These are phyloP conservation scores for Enteromius thamalakanensis DNA, from an alignment of 2,797 vertebrate species.

Conservation along the genomic window DNA sequence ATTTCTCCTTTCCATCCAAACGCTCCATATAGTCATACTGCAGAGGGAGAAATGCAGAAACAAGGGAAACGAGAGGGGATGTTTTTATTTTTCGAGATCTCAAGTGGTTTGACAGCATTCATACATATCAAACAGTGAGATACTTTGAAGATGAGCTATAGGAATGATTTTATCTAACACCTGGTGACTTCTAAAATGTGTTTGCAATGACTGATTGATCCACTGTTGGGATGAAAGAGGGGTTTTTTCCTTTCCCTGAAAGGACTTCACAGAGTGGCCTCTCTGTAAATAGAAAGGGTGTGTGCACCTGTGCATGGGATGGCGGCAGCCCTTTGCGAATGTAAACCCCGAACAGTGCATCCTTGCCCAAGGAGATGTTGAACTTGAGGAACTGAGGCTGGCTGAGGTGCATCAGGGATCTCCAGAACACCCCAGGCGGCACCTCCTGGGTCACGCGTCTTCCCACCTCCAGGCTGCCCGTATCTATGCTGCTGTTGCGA, in stretches of 20 bases:
- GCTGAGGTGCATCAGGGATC: conserved; percentile 84
- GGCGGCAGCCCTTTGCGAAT: conserved; percentile 88
- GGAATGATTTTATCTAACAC: conserved; percentile 41
- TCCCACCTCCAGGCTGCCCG: conserved; percentile 90
- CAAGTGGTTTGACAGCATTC: conserved; percentile 19
- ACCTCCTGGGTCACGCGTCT: conserved; percentile 92
- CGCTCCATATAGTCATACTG: conserved; percentile 99
- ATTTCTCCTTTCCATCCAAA: conserved; percentile 97
- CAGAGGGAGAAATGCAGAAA: conserved; percentile 16
- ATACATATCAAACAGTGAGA: conserved; percentile 17
- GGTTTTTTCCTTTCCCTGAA: neutral
- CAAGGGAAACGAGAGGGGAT: conserved; percentile 6
- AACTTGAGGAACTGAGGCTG: conserved; percentile 90
- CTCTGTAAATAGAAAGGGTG: neutral
- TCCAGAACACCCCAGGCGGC: conserved; percentile 87
- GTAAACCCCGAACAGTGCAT: conserved; percentile 89
- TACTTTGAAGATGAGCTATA: conserved; percentile 27
- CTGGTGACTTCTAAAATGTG: conserved; percentile 49
- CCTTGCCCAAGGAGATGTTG: conserved; percentile 89
- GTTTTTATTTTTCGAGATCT: neutral
- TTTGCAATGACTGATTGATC: conserved; percentile 40
- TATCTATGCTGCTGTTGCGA: conserved; percentile 96
- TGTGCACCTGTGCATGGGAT: conserved; percentile 75
- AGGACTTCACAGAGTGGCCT: conserved; percentile 34
- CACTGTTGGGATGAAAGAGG: conserved; percentile 14